phyloP scores from a whole-genome alignment of 2,888 invertebrate genomes.

The Branchipolynoe longqiensis region DNA sequence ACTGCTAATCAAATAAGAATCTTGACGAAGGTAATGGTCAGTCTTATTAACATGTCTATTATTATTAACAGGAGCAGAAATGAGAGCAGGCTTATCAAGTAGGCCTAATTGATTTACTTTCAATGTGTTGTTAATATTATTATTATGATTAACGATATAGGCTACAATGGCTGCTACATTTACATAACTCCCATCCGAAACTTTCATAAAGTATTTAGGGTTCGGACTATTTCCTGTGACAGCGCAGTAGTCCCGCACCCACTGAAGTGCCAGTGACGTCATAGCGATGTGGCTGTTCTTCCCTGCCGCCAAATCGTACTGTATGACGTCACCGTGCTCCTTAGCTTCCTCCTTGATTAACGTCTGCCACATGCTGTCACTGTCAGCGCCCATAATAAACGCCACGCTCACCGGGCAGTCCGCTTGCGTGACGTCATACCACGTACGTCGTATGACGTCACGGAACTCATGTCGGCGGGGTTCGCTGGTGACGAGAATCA shows the following conservation, averaged over 20 bases:
- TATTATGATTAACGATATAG: too few species aligned
- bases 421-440: not conserved
- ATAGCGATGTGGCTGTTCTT: not conserved
- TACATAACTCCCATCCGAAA: not conserved
- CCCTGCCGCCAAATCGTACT: not conserved
- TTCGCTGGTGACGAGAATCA: not conserved
- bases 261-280: not conserved
- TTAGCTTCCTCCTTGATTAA: not conserved
- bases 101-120: too few species aligned
- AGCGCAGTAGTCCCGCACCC: not conserved
- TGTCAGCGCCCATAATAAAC: not conserved
- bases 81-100: too few species aligned
- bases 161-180: too few species aligned
- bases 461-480: not conserved
- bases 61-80: too few species aligned
- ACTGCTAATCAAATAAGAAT: too few species aligned
- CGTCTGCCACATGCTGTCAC: not conserved
- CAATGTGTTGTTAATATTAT: too few species aligned
- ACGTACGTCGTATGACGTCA: not conserved
- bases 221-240: not conserved
- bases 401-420: not conserved
- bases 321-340: not conserved
- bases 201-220: slow-evolving; percentile 1
- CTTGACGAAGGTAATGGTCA: too few species aligned
- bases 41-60: too few species aligned